Conservation (phyloP, 2,888 invertebrate genomes). For the Acrobasis consociella region DNA sequence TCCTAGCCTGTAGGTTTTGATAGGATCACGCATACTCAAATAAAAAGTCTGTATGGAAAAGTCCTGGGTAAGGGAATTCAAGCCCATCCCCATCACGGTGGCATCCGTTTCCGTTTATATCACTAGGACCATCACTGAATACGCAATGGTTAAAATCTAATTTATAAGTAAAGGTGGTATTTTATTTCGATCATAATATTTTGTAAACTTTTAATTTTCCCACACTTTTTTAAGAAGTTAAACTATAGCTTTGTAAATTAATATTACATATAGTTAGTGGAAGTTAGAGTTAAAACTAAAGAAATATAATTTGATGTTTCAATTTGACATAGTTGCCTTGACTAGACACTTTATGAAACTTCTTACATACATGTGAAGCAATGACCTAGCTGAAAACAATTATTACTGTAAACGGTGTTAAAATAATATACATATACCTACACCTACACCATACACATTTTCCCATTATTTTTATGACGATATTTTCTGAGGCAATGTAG, state of each 20-base stretch:
- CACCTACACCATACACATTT: constrained; percentile 27
- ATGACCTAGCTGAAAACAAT: constrained; percentile 16
- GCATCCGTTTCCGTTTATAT: too few relatives aligned
- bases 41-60: too few relatives aligned
- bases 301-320: not conserved
- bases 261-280: not conserved
- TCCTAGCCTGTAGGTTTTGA: too few relatives aligned
- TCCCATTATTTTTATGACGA: constrained; percentile 25
- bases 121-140: too few relatives aligned
- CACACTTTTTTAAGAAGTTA: not conserved
- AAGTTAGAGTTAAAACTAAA: constrained; percentile 10
- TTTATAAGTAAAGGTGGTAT: too few relatives aligned
- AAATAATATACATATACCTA: too few relatives aligned
- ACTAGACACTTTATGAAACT: constrained; percentile 1
- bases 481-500: constrained; percentile 37
- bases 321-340: not conserved
- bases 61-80: too few relatives aligned
- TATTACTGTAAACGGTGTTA: too few relatives aligned
- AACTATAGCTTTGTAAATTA: constrained; percentile 18
- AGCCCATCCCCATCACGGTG: too few relatives aligned
- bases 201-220: not conserved
- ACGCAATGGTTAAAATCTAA: too few relatives aligned
- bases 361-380: constrained; percentile 6
- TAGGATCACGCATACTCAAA: too few relatives aligned
- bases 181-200: too few relatives aligned